Base-by-base conservation (phyloP, 2,113 vertebrate species). In the Podiceps cristatus region DNA sequence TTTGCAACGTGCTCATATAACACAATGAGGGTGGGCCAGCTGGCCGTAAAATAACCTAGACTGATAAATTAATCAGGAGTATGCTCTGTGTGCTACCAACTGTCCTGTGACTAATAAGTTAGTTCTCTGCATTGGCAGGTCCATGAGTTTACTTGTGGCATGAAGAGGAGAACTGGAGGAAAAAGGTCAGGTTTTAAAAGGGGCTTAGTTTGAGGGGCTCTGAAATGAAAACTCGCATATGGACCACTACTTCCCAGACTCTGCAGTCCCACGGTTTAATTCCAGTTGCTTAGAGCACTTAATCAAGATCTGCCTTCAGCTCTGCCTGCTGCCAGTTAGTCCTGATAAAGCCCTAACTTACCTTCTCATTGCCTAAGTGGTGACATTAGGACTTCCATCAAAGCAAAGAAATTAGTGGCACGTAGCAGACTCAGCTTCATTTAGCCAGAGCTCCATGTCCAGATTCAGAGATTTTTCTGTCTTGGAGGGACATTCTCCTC, bases 301-400 rank as follows among this genome's bases (percentile, higher is more conserved):
- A 86, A 91, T 89, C n/a, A 67, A 74, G 79, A 28, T 73, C 56
- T 93, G 86, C 76, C 79, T 93, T 81, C 60, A 72, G 59, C 83
- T 91, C 86, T 95, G 86, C 88, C 86, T 89, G 72, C 68, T 2
- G 15, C 56, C 86, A 76, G 53, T 88, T 90, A 90, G 81, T 58
- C 52, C 83, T 89, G 68, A 92, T 91, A 80, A 95, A 93, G 76
- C 83, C 72, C 79, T 91, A 60, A 81, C 76, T 87, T 3, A 2
- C 86, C 79, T 93, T 67, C 90, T 84, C 16, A 0, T 78, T 92
- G 76, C 66, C 76, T 95, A 84, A 95, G 88, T 89, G 73, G 56
- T 89, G 88, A 96, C 93, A 93, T 95, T 89, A 92, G 55, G 90
- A 20, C 80, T 92, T 96, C 63, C 83, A 95, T 96, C 91, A 87